These are phyloP conservation scores for Hipparchia sbordonii DNA, from an alignment of 2,888 invertebrate genomes.

Conservation along the genomic window DNA sequence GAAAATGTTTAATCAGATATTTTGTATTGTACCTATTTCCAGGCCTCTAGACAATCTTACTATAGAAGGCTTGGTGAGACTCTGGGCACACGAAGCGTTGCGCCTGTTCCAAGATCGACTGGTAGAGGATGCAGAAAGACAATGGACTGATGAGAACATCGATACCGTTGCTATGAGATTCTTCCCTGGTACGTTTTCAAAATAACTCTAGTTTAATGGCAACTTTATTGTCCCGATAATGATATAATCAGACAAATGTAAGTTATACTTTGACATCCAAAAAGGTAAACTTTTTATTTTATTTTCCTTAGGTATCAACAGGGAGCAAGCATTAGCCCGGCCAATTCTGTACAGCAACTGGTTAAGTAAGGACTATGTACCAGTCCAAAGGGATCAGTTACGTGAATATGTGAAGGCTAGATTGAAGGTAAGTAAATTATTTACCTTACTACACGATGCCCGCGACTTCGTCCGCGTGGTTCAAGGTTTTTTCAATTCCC, in stretches of 20 bases:
- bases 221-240: not conserved
- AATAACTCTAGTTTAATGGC: not conserved
- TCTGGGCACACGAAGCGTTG: slow-evolving; percentile 99
- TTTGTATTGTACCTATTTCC: slow-evolving; percentile 20
- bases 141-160: slow-evolving; percentile 99
- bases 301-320: slow-evolving; percentile 85
- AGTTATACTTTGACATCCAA: not conserved
- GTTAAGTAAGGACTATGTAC: slow-evolving; percentile 98
- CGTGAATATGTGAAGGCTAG: slow-evolving; percentile 98
- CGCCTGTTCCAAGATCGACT: slow-evolving; percentile 98
- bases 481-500: no score
- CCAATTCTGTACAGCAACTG: slow-evolving; percentile 99
- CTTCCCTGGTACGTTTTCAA: slow-evolving; percentile 87
- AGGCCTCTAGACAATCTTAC: slow-evolving; percentile 95
- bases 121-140: slow-evolving; percentile 96
- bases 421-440: slow-evolving; percentile 86
- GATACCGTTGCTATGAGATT: slow-evolving; percentile 96
- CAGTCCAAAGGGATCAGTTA: slow-evolving; percentile 96
- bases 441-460: not conserved
- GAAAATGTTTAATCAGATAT: no score
- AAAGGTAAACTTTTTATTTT: not conserved
- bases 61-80: slow-evolving; percentile 97
- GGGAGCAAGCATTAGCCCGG: slow-evolving; percentile 92
- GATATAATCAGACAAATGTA: not conserved
- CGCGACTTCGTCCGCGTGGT: no score